Evolutionary conservation across 1,140 invertebrate genomes (phyloP), one percentile per base, ranked within the genome.

Genomic region (Zophobas atratus): DNA sequence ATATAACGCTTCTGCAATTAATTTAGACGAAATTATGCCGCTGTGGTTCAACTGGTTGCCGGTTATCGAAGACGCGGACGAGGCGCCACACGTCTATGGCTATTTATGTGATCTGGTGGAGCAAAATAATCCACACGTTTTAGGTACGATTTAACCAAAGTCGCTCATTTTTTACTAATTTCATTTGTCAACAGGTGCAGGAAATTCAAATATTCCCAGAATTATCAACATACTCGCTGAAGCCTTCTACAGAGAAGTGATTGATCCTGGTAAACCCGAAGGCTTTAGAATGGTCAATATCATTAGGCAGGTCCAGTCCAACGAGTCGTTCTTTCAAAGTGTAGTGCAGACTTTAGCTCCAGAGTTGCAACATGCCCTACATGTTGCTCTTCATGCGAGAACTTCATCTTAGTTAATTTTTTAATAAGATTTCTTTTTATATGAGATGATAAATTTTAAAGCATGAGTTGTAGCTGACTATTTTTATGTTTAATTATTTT

Each of bases 21-120:
- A 85, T 77, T 94, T 98, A 85, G 94, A 96, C 85, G 94, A 97
- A 86, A 90, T 98, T 73, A 91, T 99, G 76, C 94, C 94, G 74
- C 89, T 93, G 83, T 99, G 98, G 95, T 89, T 99, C 63, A 93
- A 92, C 75, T 99, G 98, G 97, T 89, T 99, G 80, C 98, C 98
- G 36, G 95, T 98, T 8, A 93, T 94, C 79, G 97, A 99, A 87
- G 98, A 99, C 88, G 91, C 92, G 34, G 98, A 99, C 82, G 98
- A 99, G 88, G 94, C 97, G 71, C 93, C 94, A 57, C 94, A 98
- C 85, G 94, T 99, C 46, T 99, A 99, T 86, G 94, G 93, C 75
- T 97, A 98, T 88, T 88, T 99, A 38, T 99, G 97, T 88, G 97
- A 99, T 89, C 89, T 99, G 46, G 94, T 99, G 67, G 97, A 99